Base-by-base conservation (phyloP, 2,113 vertebrate species). In the Baryphthengus martii region DNA sequence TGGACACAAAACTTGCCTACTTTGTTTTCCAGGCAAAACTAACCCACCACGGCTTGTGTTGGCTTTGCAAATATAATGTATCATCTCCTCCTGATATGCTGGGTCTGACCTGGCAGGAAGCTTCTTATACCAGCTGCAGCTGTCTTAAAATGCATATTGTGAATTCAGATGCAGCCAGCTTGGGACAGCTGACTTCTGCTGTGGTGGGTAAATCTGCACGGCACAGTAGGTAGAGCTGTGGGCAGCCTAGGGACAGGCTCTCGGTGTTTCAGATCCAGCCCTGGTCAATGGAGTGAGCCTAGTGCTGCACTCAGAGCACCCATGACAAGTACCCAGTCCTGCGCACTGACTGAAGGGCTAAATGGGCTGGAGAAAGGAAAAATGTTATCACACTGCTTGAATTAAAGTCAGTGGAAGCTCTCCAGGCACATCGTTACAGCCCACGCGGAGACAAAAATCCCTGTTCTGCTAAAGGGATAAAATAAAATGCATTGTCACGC, bases 381-480 rank as follows among this genome's bases (percentile, higher is more conserved):
- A 94, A 78, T 72, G 52, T 49, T 86, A 88, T 86, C 90, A 77
- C 59, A 44, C 35, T 59, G 56, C 45, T 94, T 95, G 94, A 92
- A 96, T 93, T 93, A 90, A 92, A 92, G 90, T 67, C 83, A 94
- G 47, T 92, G 83, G 88, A 92, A 92, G n/a, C n/a, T 94, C 93
- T 86, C 95, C 85, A 96, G 73, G 24, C n/a, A 59, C 47, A 59
- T 80, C 1, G 0, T 68, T 67, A 70, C 19, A 89, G 53, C 50
- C 53, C 63, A 92, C 23, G 63, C 14, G 5, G 92, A 93, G 88
- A 92, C 47, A 84, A 91, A 93, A 96, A 45, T 78, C 82, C 52
- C 59, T 28, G 3, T 65, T 93, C 52, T 91, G 61, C 82, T 94
- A 65, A 65, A 92, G 31, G 53, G 85, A 89, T 89, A 67, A 91